phyloP scores from a whole-genome alignment of 2,888 invertebrate genomes.

The Chrysina gloriosa region DNA sequence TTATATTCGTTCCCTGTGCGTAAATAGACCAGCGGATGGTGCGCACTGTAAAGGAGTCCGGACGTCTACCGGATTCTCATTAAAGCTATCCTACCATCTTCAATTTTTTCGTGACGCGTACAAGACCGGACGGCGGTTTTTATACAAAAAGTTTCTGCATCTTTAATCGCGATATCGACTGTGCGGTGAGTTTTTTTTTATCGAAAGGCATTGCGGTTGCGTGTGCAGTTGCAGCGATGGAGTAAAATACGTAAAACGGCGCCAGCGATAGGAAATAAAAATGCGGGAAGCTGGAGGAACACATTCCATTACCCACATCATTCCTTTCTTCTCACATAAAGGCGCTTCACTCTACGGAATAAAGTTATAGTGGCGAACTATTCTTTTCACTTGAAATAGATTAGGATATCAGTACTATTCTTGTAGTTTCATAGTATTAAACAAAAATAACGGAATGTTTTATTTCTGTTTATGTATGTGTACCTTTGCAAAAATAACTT shows the following conservation, averaged over 20 bases:
- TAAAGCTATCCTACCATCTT: constrained; percentile 30
- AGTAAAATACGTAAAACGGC: background rate
- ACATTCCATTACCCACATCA: too few relatives aligned
- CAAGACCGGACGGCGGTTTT: constrained; percentile 6
- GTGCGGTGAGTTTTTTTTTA: background rate
- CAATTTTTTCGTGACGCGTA: constrained; percentile 15
- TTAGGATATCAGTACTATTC: too few relatives aligned
- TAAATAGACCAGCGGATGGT: constrained; percentile 20
- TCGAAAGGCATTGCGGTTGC: background rate
- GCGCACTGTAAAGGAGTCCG: background rate
- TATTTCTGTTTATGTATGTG: too few relatives aligned
- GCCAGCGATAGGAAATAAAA: background rate
- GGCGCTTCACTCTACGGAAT: background rate
- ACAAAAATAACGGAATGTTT: too few relatives aligned
- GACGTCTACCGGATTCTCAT: constrained; percentile 30
- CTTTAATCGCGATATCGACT: constrained; percentile 16
- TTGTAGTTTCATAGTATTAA: too few relatives aligned
- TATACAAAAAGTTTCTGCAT: constrained; percentile 24
- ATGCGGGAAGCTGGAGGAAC: background rate
- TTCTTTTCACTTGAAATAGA: too few relatives aligned
- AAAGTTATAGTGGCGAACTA: background rate
- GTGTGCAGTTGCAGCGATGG: background rate
- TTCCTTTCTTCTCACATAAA: too few relatives aligned
- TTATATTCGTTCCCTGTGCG: constrained; percentile 27
- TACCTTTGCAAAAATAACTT: too few relatives aligned